These are phyloP conservation scores for Brachyrhaphis roseni DNA, from an alignment of 2,797 vertebrate genomes.

Conservation along the genomic window DNA sequence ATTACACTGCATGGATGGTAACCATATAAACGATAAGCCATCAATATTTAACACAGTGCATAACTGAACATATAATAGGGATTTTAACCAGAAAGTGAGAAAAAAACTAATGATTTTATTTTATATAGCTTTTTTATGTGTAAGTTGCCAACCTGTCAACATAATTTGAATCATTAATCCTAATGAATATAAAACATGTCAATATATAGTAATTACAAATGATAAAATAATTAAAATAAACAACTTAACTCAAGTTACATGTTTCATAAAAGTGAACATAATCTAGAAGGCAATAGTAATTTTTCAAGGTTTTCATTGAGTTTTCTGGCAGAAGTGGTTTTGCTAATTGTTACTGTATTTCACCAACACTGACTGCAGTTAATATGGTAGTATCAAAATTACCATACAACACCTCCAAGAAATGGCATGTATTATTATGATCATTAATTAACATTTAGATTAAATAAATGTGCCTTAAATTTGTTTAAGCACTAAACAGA, in stretches of 20 bases:
- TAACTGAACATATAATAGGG: slow-evolving; percentile 23
- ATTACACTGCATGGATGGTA: slow-evolving; percentile 39
- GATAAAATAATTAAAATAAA: background rate
- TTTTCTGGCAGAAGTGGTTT: background rate
- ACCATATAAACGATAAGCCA: slow-evolving; percentile 34
- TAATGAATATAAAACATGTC: background rate
- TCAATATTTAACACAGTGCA: slow-evolving; percentile 5
- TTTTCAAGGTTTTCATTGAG: background rate
- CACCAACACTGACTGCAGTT: background rate
- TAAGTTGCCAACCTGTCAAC: background rate
- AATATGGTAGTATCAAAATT: background rate
- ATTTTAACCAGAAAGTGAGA: background rate
- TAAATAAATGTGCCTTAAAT: slow-evolving; percentile 34
- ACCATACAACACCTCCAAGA: background rate
- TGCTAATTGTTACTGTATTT: background rate
- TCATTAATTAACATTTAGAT: background rate
- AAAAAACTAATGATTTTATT: background rate
- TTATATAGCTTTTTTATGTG: background rate
- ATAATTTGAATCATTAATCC: background rate
- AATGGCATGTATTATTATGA: background rate
- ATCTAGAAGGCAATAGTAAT: background rate
- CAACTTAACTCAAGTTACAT: background rate
- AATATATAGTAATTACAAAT: background rate
- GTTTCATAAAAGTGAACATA: background rate
- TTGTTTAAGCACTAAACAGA: slow-evolving; percentile 33